A percentile compares a stretch with the other conserved stretches of the same genome.
These are phyloP conservation scores for Mylabris sibirica DNA, from an alignment of 2,888 invertebrate genomes.

Conservation along the genomic window DNA sequence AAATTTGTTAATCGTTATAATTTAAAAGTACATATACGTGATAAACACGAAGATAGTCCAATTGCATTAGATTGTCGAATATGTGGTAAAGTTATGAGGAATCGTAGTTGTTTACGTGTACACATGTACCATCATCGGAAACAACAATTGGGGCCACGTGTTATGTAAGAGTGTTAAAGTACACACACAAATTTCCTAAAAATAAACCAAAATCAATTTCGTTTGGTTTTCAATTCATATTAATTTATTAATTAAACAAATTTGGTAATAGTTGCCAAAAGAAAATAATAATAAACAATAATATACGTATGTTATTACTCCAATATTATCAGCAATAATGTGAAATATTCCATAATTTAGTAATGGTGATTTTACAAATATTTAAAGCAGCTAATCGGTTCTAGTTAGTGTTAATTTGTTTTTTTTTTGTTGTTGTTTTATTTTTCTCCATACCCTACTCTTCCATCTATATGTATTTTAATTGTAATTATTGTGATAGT, in stretches of 20 bases:
- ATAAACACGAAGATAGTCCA: slow-evolving; percentile 74
- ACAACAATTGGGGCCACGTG: slow-evolving; percentile 55
- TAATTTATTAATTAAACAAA: not conserved
- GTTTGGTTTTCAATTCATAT: not conserved
- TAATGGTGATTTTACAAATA: not conserved
- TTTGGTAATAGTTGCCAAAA: not conserved
- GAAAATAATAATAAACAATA: not conserved
- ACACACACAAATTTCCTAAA: not conserved
- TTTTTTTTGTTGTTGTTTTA: slow-evolving; percentile 7
- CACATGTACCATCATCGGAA: slow-evolving; percentile 74
- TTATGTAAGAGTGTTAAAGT: not conserved
- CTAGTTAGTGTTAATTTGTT: slow-evolving; percentile 2
- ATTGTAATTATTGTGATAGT: slow-evolving; percentile 9
- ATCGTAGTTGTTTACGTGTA: slow-evolving; percentile 69
- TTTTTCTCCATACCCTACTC: not conserved
- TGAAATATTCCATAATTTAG: not conserved
- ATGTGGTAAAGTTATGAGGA: slow-evolving; percentile 74
- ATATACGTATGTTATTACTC: not conserved
- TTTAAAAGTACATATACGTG: slow-evolving; percentile 75
- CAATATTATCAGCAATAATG: not conserved
- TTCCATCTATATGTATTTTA: not conserved
- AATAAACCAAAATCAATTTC: not conserved
- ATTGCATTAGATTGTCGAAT: slow-evolving; percentile 73
- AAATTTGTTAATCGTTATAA: slow-evolving; percentile 74
- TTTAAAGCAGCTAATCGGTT: slow-evolving; percentile 6